Base-by-base conservation (phyloP, 2,113 vertebrate species). In the Coreoperca whiteheadi region DNA sequence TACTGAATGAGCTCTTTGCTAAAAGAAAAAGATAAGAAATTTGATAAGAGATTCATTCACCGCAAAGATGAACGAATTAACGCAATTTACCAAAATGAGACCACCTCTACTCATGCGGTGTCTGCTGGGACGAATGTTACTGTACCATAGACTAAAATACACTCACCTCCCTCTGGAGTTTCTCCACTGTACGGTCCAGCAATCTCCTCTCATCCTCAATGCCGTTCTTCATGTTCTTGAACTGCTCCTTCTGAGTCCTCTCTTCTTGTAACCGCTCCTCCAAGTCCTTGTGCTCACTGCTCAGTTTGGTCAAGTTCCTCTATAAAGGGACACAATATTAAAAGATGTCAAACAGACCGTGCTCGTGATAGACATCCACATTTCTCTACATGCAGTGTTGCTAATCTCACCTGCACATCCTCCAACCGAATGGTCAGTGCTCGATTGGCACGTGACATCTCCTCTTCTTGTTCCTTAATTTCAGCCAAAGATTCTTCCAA, bases 101-200 rank as follows among this genome's bases (percentile, higher is more conserved):
- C 48, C n/a, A 53, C 41, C 34, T 50, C 8, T 7, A 28, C 54
- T 41, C 1, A 51, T 64, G 37, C 14, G 4, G 11, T 30, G 12
- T 23, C 25, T 34, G 54, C 21, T 77, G 21, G 15, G 4, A 50
- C 59, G 20, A 28, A 32, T 30, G 68, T 60, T 50, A 7, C 2
- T 51, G 30, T 56, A 4, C 11, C 30, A 16, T 32, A 71, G 1
- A 71, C 39, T 43, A 8, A 48, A 12, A 21, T 2, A 9, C 25
- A 59, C 94, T 85, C 90, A 96, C 98, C 96, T 99, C 97, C 83
- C 93, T 96, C 91, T 99, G 97, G 65, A 99, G 95, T 88, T 97
- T 98, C 76, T 98, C 97, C 61, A 99, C 96, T 4, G 97, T 97
- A 57, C 96, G 94, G 87, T 97, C 97, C 81, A 99, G 93, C 43